Conservation (phyloP, 1,140 invertebrate species). For the Apocrypta bakeri region DNA sequence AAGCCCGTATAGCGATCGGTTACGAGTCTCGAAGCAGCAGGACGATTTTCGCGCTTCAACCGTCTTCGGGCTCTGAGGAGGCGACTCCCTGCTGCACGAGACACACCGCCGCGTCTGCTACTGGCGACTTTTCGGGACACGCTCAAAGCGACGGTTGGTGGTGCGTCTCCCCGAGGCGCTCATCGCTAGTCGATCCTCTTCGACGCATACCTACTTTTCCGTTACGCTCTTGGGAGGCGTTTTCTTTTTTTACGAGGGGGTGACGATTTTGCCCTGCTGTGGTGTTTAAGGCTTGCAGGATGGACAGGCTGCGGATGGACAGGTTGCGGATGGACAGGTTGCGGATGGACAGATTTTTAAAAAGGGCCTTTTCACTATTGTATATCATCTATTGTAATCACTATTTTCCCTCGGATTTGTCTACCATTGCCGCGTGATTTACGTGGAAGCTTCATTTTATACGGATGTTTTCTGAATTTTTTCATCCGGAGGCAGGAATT, state of each 20-base stretch:
- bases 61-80: not conserved
- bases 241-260: not conserved
- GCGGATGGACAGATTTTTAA: too few species aligned
- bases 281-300: too few species aligned
- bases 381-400: too few species aligned
- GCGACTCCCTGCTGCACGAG: not conserved
- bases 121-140: not conserved
- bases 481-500: too few species aligned
- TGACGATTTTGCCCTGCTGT: not conserved
- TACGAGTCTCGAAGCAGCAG: slow-evolving; percentile 21
- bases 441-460: too few species aligned
- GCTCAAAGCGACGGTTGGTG: not conserved
- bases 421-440: too few species aligned
- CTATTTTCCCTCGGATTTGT: too few species aligned
- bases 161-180: not conserved
- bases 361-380: too few species aligned
- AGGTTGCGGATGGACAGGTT: too few species aligned
- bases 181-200: not conserved
- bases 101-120: not conserved
- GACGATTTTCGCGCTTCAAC: slow-evolving; percentile 38
- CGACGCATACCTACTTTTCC: not conserved
- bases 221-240: not conserved
- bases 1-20: slow-evolving; percentile 39
- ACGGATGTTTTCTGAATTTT: too few species aligned
- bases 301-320: too few species aligned